Evolutionary conservation across 2,113 vertebrate species (phyloP), one percentile per base, ranked within the genome.

Genomic region (Piliocolobus tephrosceles): DNA sequence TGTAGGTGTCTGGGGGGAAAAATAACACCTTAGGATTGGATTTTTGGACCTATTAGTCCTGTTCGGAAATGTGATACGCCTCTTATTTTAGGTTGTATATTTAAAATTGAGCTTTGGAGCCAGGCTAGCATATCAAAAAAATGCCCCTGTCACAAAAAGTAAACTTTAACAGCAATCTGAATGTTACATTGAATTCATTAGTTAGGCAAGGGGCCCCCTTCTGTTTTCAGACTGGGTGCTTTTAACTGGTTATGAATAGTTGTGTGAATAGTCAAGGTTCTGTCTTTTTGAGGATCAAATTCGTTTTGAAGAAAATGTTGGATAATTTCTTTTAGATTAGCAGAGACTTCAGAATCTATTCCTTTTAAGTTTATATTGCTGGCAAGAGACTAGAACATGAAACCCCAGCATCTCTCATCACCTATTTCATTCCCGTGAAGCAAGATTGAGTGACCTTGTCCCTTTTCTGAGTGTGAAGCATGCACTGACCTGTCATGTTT

Each of bases 31-130:
- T 84, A 87, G 88, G 66, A 93, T 88, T 95, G 68, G 80, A 90
- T 66, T 96, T 97, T 85, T 88, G n/a, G 55, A 93, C 83, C 91
- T 96, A 35, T 40, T 92, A 94, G 61, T 76, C 66, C 80, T 57
- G 13, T 80, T 94, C 0, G 0, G 80, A 97, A 90, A 90, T 92
- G 81, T 80, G 96, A 76, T 95, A 75, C 91, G 73, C 13, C 76
- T 76, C 95, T 97, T 95, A 95, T 92, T 96, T 96, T 96, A 68
- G 40, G 35, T 79, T 91, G 20, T 96, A 91, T 93, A 91, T 32
- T 38, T 97, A 95, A 96, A 97, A 64, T 84, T 55, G 55, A 81
- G 30, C 80, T 90, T 86, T 61, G 75, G 35, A 95, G 40, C 43
- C 68, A 64, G 38, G 16, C 61, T 94, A 73, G 9, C 85, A 66